Conservation (phyloP, 1,140 invertebrate species). For the Drosophila azteca region DNA sequence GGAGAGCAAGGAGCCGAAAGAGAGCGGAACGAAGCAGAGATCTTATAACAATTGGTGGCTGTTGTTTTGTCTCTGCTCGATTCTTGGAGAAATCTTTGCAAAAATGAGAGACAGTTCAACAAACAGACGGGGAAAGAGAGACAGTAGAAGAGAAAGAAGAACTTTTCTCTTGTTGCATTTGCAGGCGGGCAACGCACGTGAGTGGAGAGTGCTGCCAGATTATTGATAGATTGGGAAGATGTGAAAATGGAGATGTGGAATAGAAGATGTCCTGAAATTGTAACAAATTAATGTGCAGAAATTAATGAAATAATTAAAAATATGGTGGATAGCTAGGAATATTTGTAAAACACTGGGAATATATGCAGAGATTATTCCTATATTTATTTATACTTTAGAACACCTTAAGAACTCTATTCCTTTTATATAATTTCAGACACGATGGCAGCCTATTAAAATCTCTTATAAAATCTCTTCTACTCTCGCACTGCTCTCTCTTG, state of each 20-base stretch:
- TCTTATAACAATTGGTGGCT: conserved; percentile 45
- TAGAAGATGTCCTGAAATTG: background rate
- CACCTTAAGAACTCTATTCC: background rate
- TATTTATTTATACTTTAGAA: background rate
- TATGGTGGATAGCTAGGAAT: background rate
- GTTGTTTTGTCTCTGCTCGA: conserved; percentile 20
- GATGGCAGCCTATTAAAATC: conserved; percentile 22
- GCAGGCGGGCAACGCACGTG: conserved; percentile 53
- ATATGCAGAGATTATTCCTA: background rate
- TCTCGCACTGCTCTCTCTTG: background rate
- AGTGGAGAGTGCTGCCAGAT: conserved; percentile 45
- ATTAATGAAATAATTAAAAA: background rate
- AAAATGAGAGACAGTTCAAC: conserved; percentile 2
- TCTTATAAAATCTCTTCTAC: conserved; percentile 21
- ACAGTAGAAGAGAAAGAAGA: conserved; percentile 23
- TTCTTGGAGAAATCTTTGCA: conserved; percentile 47
- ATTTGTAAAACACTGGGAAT: background rate
- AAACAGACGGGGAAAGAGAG: conserved; percentile 8
- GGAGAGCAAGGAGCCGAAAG: too few species aligned
- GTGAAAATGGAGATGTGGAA: background rate
- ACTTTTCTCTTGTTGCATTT: conserved; percentile 59
- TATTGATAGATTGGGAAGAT: background rate
- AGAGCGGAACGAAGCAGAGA: conserved; percentile 28
- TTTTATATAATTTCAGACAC: conserved; percentile 35
- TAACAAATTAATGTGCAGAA: background rate